Percentiles rank a stretch among this genome's conserved stretches.
Conservation (phyloP, 2,888 invertebrate genomes). For the Drosophila pullipes region DNA sequence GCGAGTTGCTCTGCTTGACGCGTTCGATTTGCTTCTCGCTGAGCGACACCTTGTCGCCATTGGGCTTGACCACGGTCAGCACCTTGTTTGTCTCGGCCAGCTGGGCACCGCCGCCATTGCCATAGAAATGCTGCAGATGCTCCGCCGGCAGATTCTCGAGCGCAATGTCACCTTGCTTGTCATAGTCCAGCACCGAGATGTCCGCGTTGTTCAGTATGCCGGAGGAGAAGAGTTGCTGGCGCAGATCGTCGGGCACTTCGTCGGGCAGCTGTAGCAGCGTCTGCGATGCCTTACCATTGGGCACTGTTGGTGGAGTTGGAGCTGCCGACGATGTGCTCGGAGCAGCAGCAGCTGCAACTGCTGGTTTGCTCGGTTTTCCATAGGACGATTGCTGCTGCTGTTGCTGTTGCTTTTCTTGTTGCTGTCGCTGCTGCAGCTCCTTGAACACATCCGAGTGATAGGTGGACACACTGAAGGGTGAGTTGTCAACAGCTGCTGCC, state of each 20-base stretch:
- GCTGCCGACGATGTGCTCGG: constrained; percentile 9
- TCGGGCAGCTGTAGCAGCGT: constrained; percentile 89
- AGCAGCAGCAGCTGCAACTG: constrained; percentile 1
- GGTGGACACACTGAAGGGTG: constrained; percentile 84
- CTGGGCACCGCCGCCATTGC: constrained; percentile 92
- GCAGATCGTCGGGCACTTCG: constrained; percentile 94
- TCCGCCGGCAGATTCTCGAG: constrained; percentile 93
- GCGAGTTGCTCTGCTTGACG: constrained; percentile 77
- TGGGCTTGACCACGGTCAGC: constrained; percentile 88
- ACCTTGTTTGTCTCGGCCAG: constrained; percentile 90
- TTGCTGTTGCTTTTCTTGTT: constrained; percentile 50
- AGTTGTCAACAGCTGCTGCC: constrained; percentile 47
- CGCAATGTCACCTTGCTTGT: constrained; percentile 94
- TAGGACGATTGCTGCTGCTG: constrained; percentile 20
- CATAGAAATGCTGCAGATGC: constrained; percentile 94
- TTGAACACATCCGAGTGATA: constrained; percentile 84
- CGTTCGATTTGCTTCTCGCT: constrained; percentile 87
- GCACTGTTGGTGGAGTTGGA: constrained; percentile 19
- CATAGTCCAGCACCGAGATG: constrained; percentile 94
- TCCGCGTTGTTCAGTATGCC: constrained; percentile 95
- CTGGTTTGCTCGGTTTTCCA: constrained; percentile 12
- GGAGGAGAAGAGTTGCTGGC: constrained; percentile 92
- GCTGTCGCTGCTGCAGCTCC: constrained; percentile 80
- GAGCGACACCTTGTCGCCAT: constrained; percentile 87
- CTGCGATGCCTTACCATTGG: constrained; percentile 74